Percentiles rank a stretch among this genome's conserved stretches.
These are phyloP conservation scores for Drosophila lutescens DNA, from an alignment of 2,888 invertebrate species.

Conservation along the genomic window DNA sequence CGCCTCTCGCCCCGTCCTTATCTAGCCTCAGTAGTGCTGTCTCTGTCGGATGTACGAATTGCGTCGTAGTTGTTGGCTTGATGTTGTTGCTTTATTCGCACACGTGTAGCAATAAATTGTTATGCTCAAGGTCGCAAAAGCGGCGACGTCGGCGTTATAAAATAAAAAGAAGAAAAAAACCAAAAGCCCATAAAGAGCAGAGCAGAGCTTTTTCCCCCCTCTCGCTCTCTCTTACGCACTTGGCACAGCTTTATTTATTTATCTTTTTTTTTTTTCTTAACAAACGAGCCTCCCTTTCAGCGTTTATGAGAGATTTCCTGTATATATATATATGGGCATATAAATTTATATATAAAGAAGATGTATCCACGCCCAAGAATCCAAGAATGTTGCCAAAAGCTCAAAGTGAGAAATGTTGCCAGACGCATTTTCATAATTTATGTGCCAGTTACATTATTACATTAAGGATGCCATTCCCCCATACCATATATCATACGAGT, in stretches of 20 bases:
- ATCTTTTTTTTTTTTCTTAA: conserved; percentile 25
- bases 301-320: conserved; percentile 52
- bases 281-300: conserved; percentile 69
- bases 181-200: conserved; percentile 30
- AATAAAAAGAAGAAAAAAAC: conserved; percentile 34
- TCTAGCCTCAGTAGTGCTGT: background rate
- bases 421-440: conserved; percentile 71
- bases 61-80: conserved; percentile 30
- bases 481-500: background rate
- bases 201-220: conserved; percentile 12
- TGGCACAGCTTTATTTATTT: conserved; percentile 34
- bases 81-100: conserved; percentile 68
- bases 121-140: conserved; percentile 81
- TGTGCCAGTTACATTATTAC: conserved; percentile 41
- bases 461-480: conserved; percentile 2
- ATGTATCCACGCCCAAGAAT: conserved; percentile 39
- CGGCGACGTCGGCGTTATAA: conserved; percentile 12
- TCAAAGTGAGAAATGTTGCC: conserved; percentile 63
- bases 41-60: conserved; percentile 19
- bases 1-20: background rate
- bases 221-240: conserved; percentile 29
- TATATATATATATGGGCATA: background rate
- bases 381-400: conserved; percentile 56
- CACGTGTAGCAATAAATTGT: conserved; percentile 83
- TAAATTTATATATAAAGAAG: background rate